Conservation (phyloP, 2,797 vertebrate species). For the Rhodeus uyekii region DNA sequence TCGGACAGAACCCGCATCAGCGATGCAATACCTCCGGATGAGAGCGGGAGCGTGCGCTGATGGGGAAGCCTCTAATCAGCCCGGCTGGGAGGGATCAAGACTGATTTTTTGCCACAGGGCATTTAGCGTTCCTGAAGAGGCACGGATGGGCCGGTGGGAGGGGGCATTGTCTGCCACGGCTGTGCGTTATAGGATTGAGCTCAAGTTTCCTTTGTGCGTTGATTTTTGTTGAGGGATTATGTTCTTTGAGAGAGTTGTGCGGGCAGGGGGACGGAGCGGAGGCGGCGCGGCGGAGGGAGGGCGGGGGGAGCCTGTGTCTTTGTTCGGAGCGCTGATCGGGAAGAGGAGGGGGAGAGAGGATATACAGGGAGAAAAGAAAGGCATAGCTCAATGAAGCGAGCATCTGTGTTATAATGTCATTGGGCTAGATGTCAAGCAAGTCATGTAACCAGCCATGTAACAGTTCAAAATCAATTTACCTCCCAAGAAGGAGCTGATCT, state of each 20-base stretch:
- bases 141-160: slow-evolving; percentile 57
- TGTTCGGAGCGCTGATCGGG: slow-evolving; percentile 75
- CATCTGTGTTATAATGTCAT: slow-evolving; percentile 51
- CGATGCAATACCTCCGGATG: not conserved
- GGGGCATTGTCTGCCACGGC: slow-evolving; percentile 77
- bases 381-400: slow-evolving; percentile 24
- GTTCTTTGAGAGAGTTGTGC: slow-evolving; percentile 83
- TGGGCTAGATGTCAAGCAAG: slow-evolving; percentile 76
- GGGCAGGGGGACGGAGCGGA: slow-evolving; percentile 75
- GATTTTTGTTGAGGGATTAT: slow-evolving; percentile 84
- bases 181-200: slow-evolving; percentile 82
- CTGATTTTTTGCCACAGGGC: slow-evolving; percentile 80
- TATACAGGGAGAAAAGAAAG: slow-evolving; percentile 35
- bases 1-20: not conserved
- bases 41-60: slow-evolving; percentile 2
- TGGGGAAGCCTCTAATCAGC: slow-evolving; percentile 52
- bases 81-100: slow-evolving; percentile 67
- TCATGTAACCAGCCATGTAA: slow-evolving; percentile 79
- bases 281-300: slow-evolving; percentile 63
- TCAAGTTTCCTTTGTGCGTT: slow-evolving; percentile 84
- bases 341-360: slow-evolving; percentile 57
- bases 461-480: slow-evolving; percentile 82
- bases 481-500: slow-evolving; percentile 72
- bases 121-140: slow-evolving; percentile 73
- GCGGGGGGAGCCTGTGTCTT: slow-evolving; percentile 71